Conservation (phyloP, 1,140 invertebrate genomes). For the Drosophila mayri region DNA sequence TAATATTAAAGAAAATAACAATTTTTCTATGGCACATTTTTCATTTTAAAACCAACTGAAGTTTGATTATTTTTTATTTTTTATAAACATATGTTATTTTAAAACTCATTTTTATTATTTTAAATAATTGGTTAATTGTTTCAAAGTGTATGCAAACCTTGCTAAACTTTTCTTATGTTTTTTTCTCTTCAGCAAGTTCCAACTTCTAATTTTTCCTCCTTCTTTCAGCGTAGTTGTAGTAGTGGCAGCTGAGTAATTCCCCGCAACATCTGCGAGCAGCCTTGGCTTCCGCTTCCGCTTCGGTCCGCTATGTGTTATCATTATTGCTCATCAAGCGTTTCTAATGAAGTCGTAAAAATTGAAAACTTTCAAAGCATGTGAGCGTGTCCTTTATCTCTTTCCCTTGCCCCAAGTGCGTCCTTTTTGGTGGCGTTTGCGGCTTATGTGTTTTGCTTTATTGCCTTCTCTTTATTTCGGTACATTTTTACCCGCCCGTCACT, state of each 20-base stretch:
- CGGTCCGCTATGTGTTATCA: slow-evolving; percentile 48
- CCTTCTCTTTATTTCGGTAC: slow-evolving; percentile 21
- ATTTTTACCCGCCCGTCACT: slow-evolving; percentile 24
- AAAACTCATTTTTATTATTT: no score
- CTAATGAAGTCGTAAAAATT: slow-evolving; percentile 80
- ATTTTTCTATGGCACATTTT: no score
- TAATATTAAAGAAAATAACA: no score
- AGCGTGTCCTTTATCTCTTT: slow-evolving; percentile 34
- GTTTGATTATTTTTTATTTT: no score
- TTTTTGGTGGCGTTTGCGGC: slow-evolving; percentile 35
- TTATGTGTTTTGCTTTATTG: slow-evolving; percentile 49
- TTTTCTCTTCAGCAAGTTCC: neutral
- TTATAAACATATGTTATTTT: no score
- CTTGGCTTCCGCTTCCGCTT: neutral
- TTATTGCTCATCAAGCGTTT: slow-evolving; percentile 78
- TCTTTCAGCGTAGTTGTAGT: slow-evolving; percentile 3
- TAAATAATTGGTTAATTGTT: no score
- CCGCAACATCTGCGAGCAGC: slow-evolving; percentile 45
- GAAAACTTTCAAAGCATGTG: slow-evolving; percentile 73
- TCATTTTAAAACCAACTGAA: no score
- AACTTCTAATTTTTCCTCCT: neutral
- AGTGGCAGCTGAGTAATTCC: slow-evolving; percentile 28
- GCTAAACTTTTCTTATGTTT: slow-evolving; percentile 1
- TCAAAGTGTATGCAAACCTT: neutral
- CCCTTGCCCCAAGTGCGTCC: slow-evolving; percentile 5